These are phyloP conservation scores for Parnassius smintheus DNA, from an alignment of 2,888 invertebrate species.

Conservation along the genomic window DNA sequence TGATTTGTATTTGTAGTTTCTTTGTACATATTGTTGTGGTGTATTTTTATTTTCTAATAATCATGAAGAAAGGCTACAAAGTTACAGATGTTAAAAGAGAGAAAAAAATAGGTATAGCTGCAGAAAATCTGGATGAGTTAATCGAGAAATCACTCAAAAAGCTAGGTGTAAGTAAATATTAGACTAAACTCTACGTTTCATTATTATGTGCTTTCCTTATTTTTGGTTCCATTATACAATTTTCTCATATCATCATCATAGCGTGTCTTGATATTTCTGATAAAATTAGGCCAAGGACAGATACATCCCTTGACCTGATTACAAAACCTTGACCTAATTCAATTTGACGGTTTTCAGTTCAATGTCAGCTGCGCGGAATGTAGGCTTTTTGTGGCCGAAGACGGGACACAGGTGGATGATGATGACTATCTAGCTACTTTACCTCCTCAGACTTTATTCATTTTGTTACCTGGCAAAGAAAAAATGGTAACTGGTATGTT, in stretches of 20 bases:
- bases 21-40: conserved; percentile 26
- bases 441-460: conserved; percentile 87
- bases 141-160: conserved; percentile 85
- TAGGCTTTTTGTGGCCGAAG: conserved; percentile 81
- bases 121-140: conserved; percentile 83
- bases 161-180: conserved; percentile 75
- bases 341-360: conserved; percentile 59
- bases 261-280: neutral
- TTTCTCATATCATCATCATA: conserved; percentile 2
- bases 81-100: conserved; percentile 85
- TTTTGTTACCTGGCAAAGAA: conserved; percentile 76
- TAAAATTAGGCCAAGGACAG: conserved; percentile 53
- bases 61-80: conserved; percentile 85
- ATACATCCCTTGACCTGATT: conserved; percentile 38
- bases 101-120: conserved; percentile 86
- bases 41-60: conserved; percentile 21
- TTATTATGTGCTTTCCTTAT: too few relatives aligned
- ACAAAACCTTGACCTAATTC: conserved; percentile 56
- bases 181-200: conserved; percentile 16
- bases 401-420: conserved; percentile 87
- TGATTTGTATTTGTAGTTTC: conserved; percentile 5
- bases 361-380: conserved; percentile 72
- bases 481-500: conserved; percentile 82
- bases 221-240: conserved; percentile 33
- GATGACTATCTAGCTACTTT: conserved; percentile 89